Evolutionary conservation across 2,888 invertebrate genomes (phyloP), one percentile per base, ranked within the genome.

Genomic region (Subacronicta megacephala): DNA sequence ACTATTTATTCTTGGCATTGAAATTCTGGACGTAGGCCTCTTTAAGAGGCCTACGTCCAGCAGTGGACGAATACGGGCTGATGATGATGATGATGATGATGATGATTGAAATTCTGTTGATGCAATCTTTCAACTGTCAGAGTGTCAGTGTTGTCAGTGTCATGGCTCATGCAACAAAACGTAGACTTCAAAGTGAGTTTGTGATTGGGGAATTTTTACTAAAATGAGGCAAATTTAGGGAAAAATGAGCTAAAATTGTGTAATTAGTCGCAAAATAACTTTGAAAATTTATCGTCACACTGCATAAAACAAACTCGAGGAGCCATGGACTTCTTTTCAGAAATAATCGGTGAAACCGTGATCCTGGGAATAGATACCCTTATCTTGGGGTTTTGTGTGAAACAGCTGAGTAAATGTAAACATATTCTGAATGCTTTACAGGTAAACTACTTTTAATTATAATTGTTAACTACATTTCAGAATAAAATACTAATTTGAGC

Each of bases 331-430:
- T 96, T 96, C 88, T 83, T 97, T 58, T 90, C 92, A 15, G 93
- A 94, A 78, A 80, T 94, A 59, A 89, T 93, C 60, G 96, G 96
- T 23, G 97, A 97, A 94, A 95, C 96, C 42, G 92, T 97, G 67
- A 95, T 96, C 17, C 90, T 97, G 45, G 96, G 97, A 26, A 95
- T 97, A 49, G 97, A 97, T 85, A 94, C 96, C 18, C 83, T 97
- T 26, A 96, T 97, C 77, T 94, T 97, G 62, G 96, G 96, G 0
- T 93, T 96, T 56, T 97, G 97, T 83, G 90, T 97, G 33, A 96
- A 95, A 80, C 96, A 97, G 87, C 96, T 97, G 88, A 95, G 96
- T 78, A 96, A 96, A 88, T 97, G 96, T 90, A 97, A 96, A 90
- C 96, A 95, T 84, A 96, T 97, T 7, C 94, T 97, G 49, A 94